Evolutionary conservation across 1,140 invertebrate species (phyloP).

Genomic region (Papilio polyxenes): DNA sequence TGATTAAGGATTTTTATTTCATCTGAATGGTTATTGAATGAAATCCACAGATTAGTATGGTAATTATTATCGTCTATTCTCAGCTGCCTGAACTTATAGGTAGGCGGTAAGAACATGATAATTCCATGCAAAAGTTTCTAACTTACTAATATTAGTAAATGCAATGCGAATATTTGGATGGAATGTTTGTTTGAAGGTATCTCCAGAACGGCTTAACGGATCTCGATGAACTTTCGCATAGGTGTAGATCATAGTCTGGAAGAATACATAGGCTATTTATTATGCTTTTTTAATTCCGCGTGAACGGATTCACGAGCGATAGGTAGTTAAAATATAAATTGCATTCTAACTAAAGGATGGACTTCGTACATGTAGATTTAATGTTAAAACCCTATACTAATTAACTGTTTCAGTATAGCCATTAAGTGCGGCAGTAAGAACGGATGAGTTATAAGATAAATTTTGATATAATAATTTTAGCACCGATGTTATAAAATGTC

Average conservation of each 20-base stretch:
- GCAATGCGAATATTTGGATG: too few relatives aligned
- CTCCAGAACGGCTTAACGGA: too few relatives aligned
- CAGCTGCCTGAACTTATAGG: background rate
- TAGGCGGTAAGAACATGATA: background rate
- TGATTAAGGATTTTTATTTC: constrained; percentile 20
- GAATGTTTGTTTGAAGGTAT: too few relatives aligned
- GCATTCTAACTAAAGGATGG: background rate
- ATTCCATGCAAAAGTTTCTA: background rate
- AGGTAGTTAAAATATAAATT: too few relatives aligned
- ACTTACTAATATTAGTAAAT: too few relatives aligned
- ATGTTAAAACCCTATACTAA: background rate
- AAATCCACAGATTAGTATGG: constrained; percentile 10
- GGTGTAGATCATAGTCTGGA: too few relatives aligned
- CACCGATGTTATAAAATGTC: background rate
- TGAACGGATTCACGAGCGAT: too few relatives aligned
- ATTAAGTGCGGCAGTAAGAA: background rate
- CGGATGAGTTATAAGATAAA: background rate
- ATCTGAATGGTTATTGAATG: background rate
- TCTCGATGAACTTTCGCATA: too few relatives aligned
- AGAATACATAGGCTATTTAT: too few relatives aligned
- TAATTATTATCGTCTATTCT: background rate
- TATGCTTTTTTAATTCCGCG: too few relatives aligned
- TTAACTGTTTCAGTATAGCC: background rate
- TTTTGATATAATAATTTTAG: constrained; percentile 12
- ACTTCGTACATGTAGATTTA: too few relatives aligned